Evolutionary conservation across 2,113 vertebrate genomes (phyloP).

Genomic region (Suncus etruscus): DNA sequence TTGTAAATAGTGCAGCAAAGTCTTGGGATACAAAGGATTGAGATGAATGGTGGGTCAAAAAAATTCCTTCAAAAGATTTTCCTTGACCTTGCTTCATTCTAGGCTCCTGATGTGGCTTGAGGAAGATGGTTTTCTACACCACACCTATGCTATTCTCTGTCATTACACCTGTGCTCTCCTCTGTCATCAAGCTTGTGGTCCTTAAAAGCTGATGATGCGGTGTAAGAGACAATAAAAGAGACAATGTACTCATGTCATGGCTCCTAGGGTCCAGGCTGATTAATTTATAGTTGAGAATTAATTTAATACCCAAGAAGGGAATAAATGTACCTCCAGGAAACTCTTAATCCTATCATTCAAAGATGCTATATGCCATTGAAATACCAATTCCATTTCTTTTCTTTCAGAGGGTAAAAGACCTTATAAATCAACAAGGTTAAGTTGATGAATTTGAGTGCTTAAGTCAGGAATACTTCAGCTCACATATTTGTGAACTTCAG

Average conservation of each 20-base stretch:
- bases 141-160: neutral
- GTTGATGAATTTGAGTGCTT: neutral
- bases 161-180: neutral
- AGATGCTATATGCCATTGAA: neutral
- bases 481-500: neutral
- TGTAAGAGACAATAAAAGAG: neutral
- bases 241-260: neutral
- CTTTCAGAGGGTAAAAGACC: conserved; percentile 22
- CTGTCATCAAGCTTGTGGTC: neutral
- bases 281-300: neutral
- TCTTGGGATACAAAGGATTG: neutral
- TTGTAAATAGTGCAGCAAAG: neutral
- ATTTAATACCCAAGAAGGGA: neutral
- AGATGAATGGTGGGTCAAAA: neutral
- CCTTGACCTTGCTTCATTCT: neutral
- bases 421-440: conserved; percentile 43
- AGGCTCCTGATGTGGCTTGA: neutral
- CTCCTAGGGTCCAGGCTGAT: neutral
- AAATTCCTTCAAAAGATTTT: neutral
- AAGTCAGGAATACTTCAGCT: conserved; percentile 4
- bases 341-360: neutral
- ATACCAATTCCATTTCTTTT: neutral
- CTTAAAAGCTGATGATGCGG: neutral
- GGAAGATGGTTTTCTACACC: fast-evolving
- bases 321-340: neutral